Evolutionary conservation across 1,140 invertebrate species (phyloP), one percentile per base, ranked within the genome.

Genomic region (Scaptomyza montana): DNA sequence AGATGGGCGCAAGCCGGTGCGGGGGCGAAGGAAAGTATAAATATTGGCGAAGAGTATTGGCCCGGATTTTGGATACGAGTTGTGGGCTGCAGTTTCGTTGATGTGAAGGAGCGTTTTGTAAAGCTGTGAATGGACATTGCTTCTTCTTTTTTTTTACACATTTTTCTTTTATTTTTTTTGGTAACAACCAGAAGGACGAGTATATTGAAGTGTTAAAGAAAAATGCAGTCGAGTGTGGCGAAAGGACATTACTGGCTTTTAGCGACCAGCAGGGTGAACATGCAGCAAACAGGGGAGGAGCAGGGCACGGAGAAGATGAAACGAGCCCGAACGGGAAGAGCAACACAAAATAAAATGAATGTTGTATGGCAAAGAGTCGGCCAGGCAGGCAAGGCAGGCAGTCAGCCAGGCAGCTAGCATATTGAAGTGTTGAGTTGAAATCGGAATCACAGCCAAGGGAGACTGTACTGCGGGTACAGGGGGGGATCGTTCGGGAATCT

Each of bases 131-230:
- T 21, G 21, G 82, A 77, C 66, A 65, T 73, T 45, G n/a, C 56
- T 64, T 80, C 30, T 30, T 30, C 30, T n/a, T 78, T 73, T 45
- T 72, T 45, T 72, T 72, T 60, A 54, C 63, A 67, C 61, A 71
- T 61, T 66, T 72, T 65, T 62, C 46, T 43, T 36, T 28, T 64
- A 28, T 51, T 65, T 49, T 51, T 74, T 71, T 59, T 39, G 65
- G 59, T 36, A 49, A 57, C 56, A 25, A 16, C 16, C 51, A 47
- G 50, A 51, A 67, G 57, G 60, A 69, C 80, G 77, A 80, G 81
- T 86, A 87, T 82, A 87, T 84, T 89, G 84, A 87, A 87, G 84
- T 87, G 84, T 87, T 87, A 87, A 87, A 87, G 84, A 87, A 87
- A 87, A 87, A 87, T 89, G 80, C 84, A 87, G 79, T 89, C 84